Base-by-base conservation (phyloP, 2,113 vertebrate genomes). In the Mormyrus iriodes region DNA sequence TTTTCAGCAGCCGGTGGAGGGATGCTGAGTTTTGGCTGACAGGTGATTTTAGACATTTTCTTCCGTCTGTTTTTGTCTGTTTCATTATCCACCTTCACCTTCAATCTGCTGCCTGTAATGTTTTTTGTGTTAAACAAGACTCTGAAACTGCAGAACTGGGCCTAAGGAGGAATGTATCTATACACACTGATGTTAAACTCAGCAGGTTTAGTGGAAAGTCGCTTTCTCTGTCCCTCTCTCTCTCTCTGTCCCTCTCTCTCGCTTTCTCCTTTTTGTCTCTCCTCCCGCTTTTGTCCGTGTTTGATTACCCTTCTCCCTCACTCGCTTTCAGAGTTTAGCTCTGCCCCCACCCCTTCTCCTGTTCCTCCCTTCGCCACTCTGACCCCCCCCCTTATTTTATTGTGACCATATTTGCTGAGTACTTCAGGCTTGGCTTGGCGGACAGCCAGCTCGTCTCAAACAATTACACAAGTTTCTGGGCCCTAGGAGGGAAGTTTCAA, bases 341-440 rank as follows among this genome's bases (percentile, higher is more conserved):
- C 21, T n/a, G 88, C 90, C 85, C 88, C 90, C 91, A n/a, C 58
- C 88, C 89, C 88, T 53, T 52, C 58, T 85, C 73, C 83, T 65
- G 86, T 88, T 55, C 53, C 86, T 58, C 89, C 27, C 87, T 44
- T 27, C 46, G 73, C 73, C 88, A 1, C 52, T 1, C 52, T 17
- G 0, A 1, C 3, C 17, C 52, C 52, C 52, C 52, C 51, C 48
- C 53, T 90, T 88, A 31, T 44, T 61, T 83, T 86, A 49, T 35
- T 88, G 91, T 92, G 91, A 92, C 92, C 94, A 93, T 94, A 94
- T 91, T 94, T 94, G 92, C 92, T 93, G 93, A 93, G 93, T 95
- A 95, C 95, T 96, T 94, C 95, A 95, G 93, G 94, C 92, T 93
- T 94, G 93, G 90, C 92, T 88, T 94, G 93, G 90, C 92, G 84